Percentiles rank a stretch among this genome's conserved stretches.
Conservation (phyloP, 1,140 invertebrate genomes). For the Caenorhabditis tropicalis region DNA sequence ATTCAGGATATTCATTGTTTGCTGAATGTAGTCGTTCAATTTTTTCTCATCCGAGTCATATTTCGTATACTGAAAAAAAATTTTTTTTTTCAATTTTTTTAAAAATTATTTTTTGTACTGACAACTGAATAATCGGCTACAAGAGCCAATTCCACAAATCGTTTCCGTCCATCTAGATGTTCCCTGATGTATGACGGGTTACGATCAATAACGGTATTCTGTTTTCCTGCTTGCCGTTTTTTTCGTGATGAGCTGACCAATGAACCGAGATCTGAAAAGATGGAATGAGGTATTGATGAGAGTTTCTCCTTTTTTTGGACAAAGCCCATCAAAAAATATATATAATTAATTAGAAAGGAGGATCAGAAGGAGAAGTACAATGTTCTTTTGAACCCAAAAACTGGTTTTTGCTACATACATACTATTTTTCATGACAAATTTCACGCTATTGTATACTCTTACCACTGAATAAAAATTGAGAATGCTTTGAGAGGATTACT, state of each 20-base stretch:
- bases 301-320: no score
- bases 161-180: slow-evolving; percentile 63
- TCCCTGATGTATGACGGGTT: slow-evolving; percentile 62
- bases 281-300: not conserved
- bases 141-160: slow-evolving; percentile 68
- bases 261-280: slow-evolving; percentile 8
- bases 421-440: no score
- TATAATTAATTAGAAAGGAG: no score
- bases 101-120: no score
- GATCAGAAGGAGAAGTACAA: no score
- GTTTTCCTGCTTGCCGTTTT: not conserved
- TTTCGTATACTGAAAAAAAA: slow-evolving; percentile 65
- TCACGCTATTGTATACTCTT: no score
- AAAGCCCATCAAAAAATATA: no score
- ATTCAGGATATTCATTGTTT: slow-evolving; percentile 67
- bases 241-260: not conserved
- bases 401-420: no score
- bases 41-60: slow-evolving; percentile 66
- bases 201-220: not conserved
- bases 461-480: no score
- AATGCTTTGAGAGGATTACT: not conserved
- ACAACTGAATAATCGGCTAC: slow-evolving; percentile 70
- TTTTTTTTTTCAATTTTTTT: no score
- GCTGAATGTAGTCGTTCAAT: slow-evolving; percentile 64
- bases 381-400: no score